A percentile compares a stretch with the other conserved stretches of the same genome.
Evolutionary conservation across 2,888 invertebrate species (phyloP).

Genomic region (Chrysolina americana): DNA sequence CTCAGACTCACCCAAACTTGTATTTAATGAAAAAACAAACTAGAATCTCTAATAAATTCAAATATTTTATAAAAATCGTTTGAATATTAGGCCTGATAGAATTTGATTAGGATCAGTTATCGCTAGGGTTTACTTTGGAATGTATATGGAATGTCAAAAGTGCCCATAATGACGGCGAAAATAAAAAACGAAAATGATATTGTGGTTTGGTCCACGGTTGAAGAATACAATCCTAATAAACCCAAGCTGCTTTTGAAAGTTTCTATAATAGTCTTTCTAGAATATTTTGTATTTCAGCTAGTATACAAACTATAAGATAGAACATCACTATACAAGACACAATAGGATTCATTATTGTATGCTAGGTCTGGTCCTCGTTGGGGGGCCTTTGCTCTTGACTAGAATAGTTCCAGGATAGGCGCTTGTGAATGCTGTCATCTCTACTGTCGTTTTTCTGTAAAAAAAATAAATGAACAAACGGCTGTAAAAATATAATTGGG

Average conservation of each 20-base stretch:
- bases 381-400: conserved; percentile 60
- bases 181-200: conserved; percentile 53
- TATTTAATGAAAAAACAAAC: conserved; percentile 49
- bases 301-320: conserved; percentile 64
- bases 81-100: conserved; percentile 60
- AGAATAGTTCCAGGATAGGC: conserved; percentile 76
- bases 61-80: conserved; percentile 57
- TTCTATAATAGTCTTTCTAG: conserved; percentile 52
- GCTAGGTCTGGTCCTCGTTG: conserved; percentile 68
- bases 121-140: conserved; percentile 62
- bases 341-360: conserved; percentile 62
- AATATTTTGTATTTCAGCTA: conserved; percentile 60
- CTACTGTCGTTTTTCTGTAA: conserved; percentile 70
- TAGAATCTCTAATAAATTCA: conserved; percentile 52
- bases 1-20: conserved; percentile 42
- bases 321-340: conserved; percentile 65
- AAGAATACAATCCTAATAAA: conserved; percentile 58
- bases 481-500: not conserved
- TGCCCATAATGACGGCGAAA: conserved; percentile 38
- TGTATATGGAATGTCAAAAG: conserved; percentile 62
- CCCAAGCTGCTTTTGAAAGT: conserved; percentile 55
- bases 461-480: conserved; percentile 29
- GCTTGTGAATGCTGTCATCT: conserved; percentile 74
- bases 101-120: conserved; percentile 61
- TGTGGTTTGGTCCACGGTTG: conserved; percentile 63